Conservation (phyloP, 2,888 invertebrate genomes). For the Resseliella maxima region DNA sequence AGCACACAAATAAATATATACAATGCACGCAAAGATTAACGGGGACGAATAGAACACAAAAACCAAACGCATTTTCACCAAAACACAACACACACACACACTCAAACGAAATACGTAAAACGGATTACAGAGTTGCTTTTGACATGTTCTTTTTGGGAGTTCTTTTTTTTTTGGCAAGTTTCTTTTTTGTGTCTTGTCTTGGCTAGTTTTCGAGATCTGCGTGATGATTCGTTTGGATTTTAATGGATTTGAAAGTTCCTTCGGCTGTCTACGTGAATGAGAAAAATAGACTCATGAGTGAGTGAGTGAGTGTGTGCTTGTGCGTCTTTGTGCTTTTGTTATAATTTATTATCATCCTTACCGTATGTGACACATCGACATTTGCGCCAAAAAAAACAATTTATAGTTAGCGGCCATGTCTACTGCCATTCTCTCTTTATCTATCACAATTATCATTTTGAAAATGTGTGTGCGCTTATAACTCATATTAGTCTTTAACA, state of each 20-base stretch:
- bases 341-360: constrained; percentile 53
- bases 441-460: constrained; percentile 25
- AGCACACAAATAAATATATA: neutral
- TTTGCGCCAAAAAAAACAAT: constrained; percentile 13
- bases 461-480: constrained; percentile 28
- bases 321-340: constrained; percentile 8
- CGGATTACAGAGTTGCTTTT: neutral
- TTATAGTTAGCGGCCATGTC: constrained; percentile 46
- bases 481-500: constrained; percentile 10
- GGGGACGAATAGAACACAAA: neutral
- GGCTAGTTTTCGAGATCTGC: neutral
- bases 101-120: too few relatives aligned
- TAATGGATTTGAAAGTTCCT: constrained; percentile 54
- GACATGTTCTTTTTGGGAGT: neutral
- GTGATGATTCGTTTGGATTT: constrained; percentile 45
- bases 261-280: neutral
- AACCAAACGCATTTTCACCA: neutral
- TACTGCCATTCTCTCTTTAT: constrained; percentile 3
- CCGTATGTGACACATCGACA: constrained; percentile 52
- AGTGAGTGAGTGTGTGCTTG: too few relatives aligned
- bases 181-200: neutral
- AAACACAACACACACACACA: neutral
- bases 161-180: neutral
- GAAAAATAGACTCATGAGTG: too few relatives aligned
- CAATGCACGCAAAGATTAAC: constrained; percentile 4